Conservation (phyloP, 2,888 invertebrate genomes). For the Mythimna impura region DNA sequence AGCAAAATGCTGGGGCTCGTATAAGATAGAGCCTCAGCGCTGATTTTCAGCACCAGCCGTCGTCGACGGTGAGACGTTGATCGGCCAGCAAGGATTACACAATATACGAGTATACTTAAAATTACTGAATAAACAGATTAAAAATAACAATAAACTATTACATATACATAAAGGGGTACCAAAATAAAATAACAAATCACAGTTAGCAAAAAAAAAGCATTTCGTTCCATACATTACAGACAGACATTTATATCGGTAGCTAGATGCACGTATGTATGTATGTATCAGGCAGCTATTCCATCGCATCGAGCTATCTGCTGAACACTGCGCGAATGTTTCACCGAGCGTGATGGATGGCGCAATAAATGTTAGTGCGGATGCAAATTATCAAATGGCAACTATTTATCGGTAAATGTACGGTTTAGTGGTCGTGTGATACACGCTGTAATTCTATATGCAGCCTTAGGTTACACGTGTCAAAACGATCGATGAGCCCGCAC, state of each 20-base stretch:
- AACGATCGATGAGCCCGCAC: slow-evolving; percentile 1
- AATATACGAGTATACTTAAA: too few relatives aligned
- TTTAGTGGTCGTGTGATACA: slow-evolving; percentile 2
- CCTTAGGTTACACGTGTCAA: neutral
- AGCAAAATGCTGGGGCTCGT: too few relatives aligned
- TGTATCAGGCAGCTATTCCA: neutral
- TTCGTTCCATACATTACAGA: neutral
- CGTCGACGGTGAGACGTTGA: too few relatives aligned
- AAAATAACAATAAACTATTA: too few relatives aligned
- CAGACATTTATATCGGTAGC: neutral
- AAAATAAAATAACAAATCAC: too few relatives aligned
- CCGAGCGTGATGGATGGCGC: slow-evolving; percentile 45
- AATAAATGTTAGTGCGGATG: slow-evolving; percentile 47
- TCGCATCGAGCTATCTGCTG: neutral
- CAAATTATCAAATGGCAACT: slow-evolving; percentile 47
- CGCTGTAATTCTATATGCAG: neutral
- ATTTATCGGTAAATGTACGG: slow-evolving; percentile 38
- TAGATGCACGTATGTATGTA: neutral
- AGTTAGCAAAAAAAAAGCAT: too few relatives aligned
- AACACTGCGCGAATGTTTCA: slow-evolving; percentile 29
- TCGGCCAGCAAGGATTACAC: too few relatives aligned
- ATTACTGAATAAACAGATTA: too few relatives aligned
- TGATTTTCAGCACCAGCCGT: too few relatives aligned
- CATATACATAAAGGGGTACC: too few relatives aligned
- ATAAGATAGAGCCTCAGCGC: too few relatives aligned